Conservation (phyloP, 2,797 vertebrate species). For the Nannoperca obscura region DNA sequence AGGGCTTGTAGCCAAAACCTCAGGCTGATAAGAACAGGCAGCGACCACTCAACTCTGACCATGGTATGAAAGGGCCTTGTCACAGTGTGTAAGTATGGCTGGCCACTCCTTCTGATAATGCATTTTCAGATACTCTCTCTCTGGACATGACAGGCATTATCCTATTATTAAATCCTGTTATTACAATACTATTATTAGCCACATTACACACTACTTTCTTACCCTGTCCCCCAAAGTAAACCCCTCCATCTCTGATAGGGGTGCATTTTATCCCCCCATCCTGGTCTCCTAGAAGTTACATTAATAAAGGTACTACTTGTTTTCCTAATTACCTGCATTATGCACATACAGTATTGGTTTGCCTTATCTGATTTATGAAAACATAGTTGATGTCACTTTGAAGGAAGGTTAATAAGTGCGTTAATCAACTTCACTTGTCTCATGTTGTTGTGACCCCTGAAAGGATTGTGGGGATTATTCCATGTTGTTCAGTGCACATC, state of each 20-base stretch:
- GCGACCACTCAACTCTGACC: conserved; percentile 23
- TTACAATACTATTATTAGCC: conserved; percentile 48
- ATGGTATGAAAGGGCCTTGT: conserved; percentile 26
- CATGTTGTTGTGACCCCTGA: conserved; percentile 51
- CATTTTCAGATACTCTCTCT: conserved; percentile 34
- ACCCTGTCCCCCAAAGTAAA: conserved; percentile 41
- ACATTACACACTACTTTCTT: conserved; percentile 49
- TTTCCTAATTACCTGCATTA: too few relatives aligned
- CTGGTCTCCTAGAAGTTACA: too few relatives aligned
- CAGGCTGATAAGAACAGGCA: conserved; percentile 47
- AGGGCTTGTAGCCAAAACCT: conserved; percentile 45
- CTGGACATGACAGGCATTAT: conserved; percentile 12
- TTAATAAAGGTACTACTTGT: too few relatives aligned
- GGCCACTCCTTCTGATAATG: conserved; percentile 27
- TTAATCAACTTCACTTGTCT: conserved; percentile 43
- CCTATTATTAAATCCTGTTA: conserved; percentile 9
- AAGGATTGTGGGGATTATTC: conserved; percentile 55
- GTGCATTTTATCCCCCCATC: too few relatives aligned
- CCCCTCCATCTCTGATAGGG: not conserved
- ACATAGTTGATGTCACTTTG: not conserved
- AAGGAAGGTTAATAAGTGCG: not conserved
- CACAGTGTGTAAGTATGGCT: conserved; percentile 13
- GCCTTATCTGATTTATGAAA: not conserved
- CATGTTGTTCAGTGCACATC: conserved; percentile 50
- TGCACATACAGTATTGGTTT: conserved; percentile 6